Evolutionary conservation across 2,797 vertebrate genomes (phyloP), one percentile per base, ranked within the genome.

Genomic region (Lophius americanus): DNA sequence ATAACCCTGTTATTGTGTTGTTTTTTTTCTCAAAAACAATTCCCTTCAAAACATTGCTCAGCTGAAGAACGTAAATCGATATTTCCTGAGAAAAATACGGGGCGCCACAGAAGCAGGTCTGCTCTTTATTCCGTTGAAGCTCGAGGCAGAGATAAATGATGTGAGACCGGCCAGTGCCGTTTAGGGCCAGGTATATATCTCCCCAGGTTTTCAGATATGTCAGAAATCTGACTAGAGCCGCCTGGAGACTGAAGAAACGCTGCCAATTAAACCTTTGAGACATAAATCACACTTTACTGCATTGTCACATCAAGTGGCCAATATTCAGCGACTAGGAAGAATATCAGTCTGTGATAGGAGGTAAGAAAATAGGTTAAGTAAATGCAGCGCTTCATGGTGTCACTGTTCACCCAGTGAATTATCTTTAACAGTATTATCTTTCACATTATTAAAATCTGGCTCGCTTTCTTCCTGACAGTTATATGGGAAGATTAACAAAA

Each of bases 201-300:
- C 84, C 68, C 66, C 72, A 78, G 89, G 88, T 84, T 89, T 90
- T 88, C 78, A 88, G 69, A 82, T 68, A 84, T 76, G 85, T 88
- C 84, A 79, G 36, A 81, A 83, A 84, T 86, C 52, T 80, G 84
- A 82, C 66, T 69, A 57, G 70, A 58, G 76, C 79, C 51, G 89
- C 77, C 70, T 74, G 64, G 76, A 88, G 81, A 78, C 56, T 35
- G 58, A 78, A 71, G 80, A 82, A 85, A 80, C 53, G 81, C 84
- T 79, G 85, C 88, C 87, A 88, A 89, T 86, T 88, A 85, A 83
- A 74, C 68, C 78, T 76, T 74, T 62, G 70, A 81, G 70, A 69
- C 88, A 90, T 92, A 91, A 92, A 92, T 93, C 88, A 89, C 74
- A 78, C 84, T 85, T 87, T 88, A 83, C 77, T 54, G 81, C 85